Conservation (phyloP, 1,140 invertebrate genomes). For the Philotrypesis tridentata region DNA sequence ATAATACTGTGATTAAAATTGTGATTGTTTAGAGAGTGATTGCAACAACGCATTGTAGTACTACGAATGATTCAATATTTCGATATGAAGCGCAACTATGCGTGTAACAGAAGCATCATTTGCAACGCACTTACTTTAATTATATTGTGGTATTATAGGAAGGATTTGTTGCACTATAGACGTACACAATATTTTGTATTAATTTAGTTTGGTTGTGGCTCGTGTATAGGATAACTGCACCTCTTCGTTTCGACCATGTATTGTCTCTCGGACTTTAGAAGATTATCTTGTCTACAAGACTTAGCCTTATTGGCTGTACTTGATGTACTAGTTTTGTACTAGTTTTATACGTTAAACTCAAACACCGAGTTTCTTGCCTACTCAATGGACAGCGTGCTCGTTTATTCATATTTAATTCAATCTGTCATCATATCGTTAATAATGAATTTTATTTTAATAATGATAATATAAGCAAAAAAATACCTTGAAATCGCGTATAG, state of each 20-base stretch:
- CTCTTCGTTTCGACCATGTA: slow-evolving; percentile 67
- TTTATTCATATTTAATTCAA: slow-evolving; percentile 35
- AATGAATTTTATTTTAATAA: slow-evolving; percentile 39
- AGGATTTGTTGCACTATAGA: slow-evolving; percentile 20
- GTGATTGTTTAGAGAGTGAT: slow-evolving; percentile 34
- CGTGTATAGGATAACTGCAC: slow-evolving; percentile 59
- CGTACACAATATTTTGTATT: slow-evolving; percentile 3
- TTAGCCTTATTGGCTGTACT: slow-evolving; percentile 49
- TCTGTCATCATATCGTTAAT: slow-evolving; percentile 16
- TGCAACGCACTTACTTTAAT: slow-evolving; percentile 7
- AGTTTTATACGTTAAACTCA: slow-evolving; percentile 21
- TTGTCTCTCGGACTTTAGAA: slow-evolving; percentile 64
- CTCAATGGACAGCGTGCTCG: background rate
- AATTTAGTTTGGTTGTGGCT: slow-evolving; percentile 59
- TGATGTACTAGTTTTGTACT: slow-evolving; percentile 38
- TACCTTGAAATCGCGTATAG: background rate
- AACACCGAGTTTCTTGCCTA: slow-evolving; percentile 42
- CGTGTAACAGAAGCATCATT: slow-evolving; percentile 7
- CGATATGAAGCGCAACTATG: slow-evolving; percentile 17
- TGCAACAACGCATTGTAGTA: background rate
- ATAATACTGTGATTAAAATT: slow-evolving; percentile 54
- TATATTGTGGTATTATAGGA: background rate
- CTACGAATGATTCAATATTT: slow-evolving; percentile 4
- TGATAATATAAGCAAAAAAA: slow-evolving; percentile 12
- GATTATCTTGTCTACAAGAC: slow-evolving; percentile 44